Evolutionary conservation across 1,140 invertebrate species (phyloP).

Genomic region (Aphelenchoides besseyi): DNA sequence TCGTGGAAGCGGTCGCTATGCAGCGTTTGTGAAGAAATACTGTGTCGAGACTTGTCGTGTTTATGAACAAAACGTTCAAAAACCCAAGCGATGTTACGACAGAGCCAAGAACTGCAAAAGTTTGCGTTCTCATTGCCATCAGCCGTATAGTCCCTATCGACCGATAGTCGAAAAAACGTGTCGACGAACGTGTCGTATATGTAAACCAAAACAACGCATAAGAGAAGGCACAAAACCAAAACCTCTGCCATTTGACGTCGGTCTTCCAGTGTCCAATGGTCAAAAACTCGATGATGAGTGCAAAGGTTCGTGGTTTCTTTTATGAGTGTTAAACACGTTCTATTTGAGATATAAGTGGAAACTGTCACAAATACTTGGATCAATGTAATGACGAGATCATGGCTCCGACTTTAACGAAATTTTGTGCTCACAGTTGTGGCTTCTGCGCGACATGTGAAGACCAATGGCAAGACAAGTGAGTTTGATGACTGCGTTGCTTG

Average conservation of each 20-base stretch:
- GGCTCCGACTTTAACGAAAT: not conserved
- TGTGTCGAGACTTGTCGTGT: constrained; percentile 4
- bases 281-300: not conserved
- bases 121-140: not conserved
- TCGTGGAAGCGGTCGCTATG: not conserved
- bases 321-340: no score
- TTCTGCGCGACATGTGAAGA: constrained; percentile 1
- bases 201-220: not conserved
- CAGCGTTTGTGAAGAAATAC: not conserved
- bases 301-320: no score
- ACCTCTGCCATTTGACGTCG: not conserved
- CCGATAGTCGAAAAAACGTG: not conserved
- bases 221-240: not conserved
- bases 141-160: not conserved
- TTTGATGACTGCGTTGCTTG: no score
- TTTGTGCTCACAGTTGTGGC: not conserved
- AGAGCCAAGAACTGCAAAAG: not conserved
- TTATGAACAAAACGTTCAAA: not conserved
- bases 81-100: not conserved
- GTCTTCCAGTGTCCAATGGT: not conserved
- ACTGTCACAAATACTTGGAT: not conserved
- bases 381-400: not conserved
- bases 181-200: not conserved
- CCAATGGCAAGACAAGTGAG: not conserved
- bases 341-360: not conserved